phyloP scores from a whole-genome alignment of 2,888 invertebrate genomes.

The Sympetrum striolatum region DNA sequence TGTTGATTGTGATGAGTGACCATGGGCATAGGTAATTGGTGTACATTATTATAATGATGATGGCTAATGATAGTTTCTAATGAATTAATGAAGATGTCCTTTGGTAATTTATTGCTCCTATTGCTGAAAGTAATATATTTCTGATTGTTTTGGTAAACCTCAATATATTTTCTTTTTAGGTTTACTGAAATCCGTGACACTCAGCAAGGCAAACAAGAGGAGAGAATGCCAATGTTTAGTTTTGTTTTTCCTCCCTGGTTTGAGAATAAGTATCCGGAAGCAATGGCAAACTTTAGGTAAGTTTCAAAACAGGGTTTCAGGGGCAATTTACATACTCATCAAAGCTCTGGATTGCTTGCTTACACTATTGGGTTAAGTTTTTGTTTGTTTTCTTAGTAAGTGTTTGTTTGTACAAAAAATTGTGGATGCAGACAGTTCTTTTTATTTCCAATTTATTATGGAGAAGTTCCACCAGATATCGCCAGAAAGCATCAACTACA shows the following conservation, averaged over 20 bases:
- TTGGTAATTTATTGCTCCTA: too few species aligned
- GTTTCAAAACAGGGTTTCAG: neutral
- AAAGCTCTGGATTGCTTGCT: neutral
- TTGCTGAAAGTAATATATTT: neutral
- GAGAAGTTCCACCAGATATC: too few species aligned
- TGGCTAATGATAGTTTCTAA: neutral
- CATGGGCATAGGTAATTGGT: slow-evolving; percentile 79
- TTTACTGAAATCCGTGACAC: slow-evolving; percentile 83
- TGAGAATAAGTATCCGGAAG: slow-evolving; percentile 65
- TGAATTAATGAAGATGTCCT: too few species aligned
- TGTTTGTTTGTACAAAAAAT: too few species aligned
- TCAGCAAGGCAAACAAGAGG: slow-evolving; percentile 90
- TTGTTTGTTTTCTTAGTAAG: too few species aligned
- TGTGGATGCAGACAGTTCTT: too few species aligned
- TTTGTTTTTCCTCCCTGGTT: slow-evolving; percentile 78
- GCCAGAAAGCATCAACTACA: too few species aligned
- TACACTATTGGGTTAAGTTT: too few species aligned
- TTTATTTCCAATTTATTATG: too few species aligned
- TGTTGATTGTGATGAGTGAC: slow-evolving; percentile 90
- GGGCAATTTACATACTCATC: neutral
- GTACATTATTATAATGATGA: neutral
- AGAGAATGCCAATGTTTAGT: slow-evolving; percentile 86
- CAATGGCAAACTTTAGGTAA: slow-evolving; percentile 62
- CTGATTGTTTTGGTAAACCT: neutral
- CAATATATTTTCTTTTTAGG: slow-evolving; percentile 59